Evolutionary conservation across 1,140 invertebrate genomes (phyloP), one percentile per base, ranked within the genome.

Genomic region (Achatina immaculata): DNA sequence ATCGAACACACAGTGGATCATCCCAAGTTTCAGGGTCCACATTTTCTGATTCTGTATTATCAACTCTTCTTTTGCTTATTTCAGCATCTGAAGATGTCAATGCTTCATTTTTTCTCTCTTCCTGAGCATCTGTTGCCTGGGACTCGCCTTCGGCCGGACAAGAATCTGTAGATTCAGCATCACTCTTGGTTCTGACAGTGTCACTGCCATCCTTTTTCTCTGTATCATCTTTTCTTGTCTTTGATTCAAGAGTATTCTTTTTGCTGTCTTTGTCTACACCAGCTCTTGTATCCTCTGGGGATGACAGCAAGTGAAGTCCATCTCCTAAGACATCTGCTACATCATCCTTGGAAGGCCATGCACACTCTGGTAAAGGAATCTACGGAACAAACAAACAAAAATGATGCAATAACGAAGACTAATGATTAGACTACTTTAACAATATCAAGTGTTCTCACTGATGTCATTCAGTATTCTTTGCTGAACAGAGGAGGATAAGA

Each of bases 1-100:
- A 68, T 45, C 43, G 76, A 19, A 78, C 62, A 78, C 36, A 66
- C 31, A 66, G 48, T 42, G 76, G 76, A 48, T 78, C 62, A 45
- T 19, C 58, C 58, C 43, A n/a, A 28, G 36, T 24, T 3, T 42
- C 74, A 62, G 34, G 2, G 36, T 74, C 43, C 42, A 43, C n/a
- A 34, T 6, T 36, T 40, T 38, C 65, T 40, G 36, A 42, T 51
- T 62, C 19, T n/a, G n/a, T 34, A 43, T 42, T 31, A 76, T 40
- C 28, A 14, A 21, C 4, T 6, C 51, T n/a, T 51, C 3, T 4
- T 28, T 43, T 36, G 1, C 45, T 74, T 40, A 7, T 73, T 6
- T 73, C 28, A 11, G 68, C 76, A 45, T 40, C n/a, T 34, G 9
- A 6, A 62, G 16, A 24, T 34, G n/a, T 16, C 14, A 2, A 31